Percentiles rank a stretch among this genome's conserved stretches.
Evolutionary conservation across 2,888 invertebrate species (phyloP).

Genomic region (Spodoptera picta): DNA sequence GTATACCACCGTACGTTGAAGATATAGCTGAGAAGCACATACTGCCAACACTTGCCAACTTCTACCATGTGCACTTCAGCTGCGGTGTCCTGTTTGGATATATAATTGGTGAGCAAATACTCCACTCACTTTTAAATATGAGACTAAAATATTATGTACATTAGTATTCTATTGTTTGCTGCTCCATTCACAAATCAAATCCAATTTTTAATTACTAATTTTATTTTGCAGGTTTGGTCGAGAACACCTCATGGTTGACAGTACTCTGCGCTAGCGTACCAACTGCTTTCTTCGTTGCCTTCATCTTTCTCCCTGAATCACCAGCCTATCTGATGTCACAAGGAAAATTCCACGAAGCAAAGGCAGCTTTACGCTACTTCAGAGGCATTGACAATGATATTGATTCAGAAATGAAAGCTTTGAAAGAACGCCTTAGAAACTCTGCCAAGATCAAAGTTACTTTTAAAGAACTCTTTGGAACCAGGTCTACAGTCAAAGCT

Average conservation of each 20-base stretch:
- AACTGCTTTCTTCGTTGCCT: slow-evolving; percentile 81
- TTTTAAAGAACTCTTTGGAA: slow-evolving; percentile 80
- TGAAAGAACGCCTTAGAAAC: slow-evolving; percentile 83
- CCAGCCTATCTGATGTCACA: slow-evolving; percentile 90
- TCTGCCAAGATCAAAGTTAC: slow-evolving; percentile 79
- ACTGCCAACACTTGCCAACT: slow-evolving; percentile 90
- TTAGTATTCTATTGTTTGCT: too few relatives aligned
- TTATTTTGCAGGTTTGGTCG: slow-evolving; percentile 78
- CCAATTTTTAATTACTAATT: too few relatives aligned
- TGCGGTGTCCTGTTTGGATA: slow-evolving; percentile 91
- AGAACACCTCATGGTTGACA: slow-evolving; percentile 77
- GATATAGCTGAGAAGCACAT: slow-evolving; percentile 90
- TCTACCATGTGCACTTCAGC: slow-evolving; percentile 91
- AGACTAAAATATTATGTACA: too few relatives aligned
- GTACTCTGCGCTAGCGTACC: slow-evolving; percentile 81
- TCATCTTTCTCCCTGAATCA: slow-evolving; percentile 92
- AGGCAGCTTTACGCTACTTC: slow-evolving; percentile 89
- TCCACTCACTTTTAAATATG: neutral
- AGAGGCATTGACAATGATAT: slow-evolving; percentile 89
- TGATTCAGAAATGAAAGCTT: slow-evolving; percentile 85
- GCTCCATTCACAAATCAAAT: too few relatives aligned
- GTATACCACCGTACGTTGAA: slow-evolving; percentile 90
- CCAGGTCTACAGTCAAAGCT: slow-evolving; percentile 80
- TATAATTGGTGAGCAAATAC: slow-evolving; percentile 81
- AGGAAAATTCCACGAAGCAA: slow-evolving; percentile 88